These are phyloP conservation scores for Reinhardtius hippoglossoides DNA, from an alignment of 2,113 vertebrate species.

Conservation along the genomic window DNA sequence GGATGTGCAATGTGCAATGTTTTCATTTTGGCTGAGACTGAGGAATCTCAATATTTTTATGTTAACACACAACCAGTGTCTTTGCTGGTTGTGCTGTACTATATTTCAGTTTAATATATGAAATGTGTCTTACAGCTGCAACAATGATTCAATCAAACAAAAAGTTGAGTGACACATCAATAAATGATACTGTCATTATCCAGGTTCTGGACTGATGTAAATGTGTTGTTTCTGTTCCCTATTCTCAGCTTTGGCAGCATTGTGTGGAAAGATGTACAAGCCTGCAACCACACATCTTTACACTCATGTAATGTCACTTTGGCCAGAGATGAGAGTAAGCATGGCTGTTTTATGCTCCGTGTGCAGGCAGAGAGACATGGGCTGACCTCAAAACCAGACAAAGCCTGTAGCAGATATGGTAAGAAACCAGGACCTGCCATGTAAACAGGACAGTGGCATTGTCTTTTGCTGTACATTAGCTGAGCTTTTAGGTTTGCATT, in stretches of 20 bases:
- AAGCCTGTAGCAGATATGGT: slow-evolving; percentile 51
- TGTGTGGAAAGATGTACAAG: slow-evolving; percentile 10
- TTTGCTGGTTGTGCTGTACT: too few species aligned
- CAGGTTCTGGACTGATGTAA: not conserved
- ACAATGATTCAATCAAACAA: too few species aligned
- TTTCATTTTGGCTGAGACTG: too few species aligned
- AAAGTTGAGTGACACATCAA: too few species aligned
- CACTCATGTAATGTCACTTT: slow-evolving; percentile 28
- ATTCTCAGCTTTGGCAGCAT: not conserved
- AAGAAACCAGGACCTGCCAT: not conserved
- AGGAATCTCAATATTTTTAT: too few species aligned
- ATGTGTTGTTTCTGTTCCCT: not conserved
- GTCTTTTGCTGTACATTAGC: too few species aligned
- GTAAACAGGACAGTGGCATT: not conserved
- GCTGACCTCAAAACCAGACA: not conserved
- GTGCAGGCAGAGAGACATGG: slow-evolving; percentile 8
- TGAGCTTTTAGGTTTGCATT: too few species aligned
- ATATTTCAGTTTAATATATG: too few species aligned
- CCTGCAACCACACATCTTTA: slow-evolving; percentile 8
- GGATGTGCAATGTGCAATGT: not conserved
- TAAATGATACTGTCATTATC: not conserved
- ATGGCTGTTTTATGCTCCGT: slow-evolving; percentile 36
- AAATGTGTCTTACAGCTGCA: too few species aligned
- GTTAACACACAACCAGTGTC: not conserved
- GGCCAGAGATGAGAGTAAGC: not conserved